Percentiles rank a stretch among this genome's conserved stretches.
Evolutionary conservation across 2,888 invertebrate genomes (phyloP).

Genomic region (Leptothorax acervorum): DNA sequence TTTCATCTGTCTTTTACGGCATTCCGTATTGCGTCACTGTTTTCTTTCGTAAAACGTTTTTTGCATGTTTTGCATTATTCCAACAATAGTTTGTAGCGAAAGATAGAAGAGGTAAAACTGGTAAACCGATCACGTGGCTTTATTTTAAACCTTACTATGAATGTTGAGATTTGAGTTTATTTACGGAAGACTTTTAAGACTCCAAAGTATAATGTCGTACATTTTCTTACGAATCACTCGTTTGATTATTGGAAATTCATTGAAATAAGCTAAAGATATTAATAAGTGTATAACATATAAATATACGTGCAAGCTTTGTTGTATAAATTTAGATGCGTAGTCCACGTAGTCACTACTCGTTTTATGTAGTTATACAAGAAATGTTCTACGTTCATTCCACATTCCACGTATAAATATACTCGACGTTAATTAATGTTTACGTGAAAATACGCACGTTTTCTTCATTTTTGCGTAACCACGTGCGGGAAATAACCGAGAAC

Average conservation of each 20-base stretch:
- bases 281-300: neutral
- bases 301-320: neutral
- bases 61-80: neutral
- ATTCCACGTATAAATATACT: neutral
- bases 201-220: neutral
- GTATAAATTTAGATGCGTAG: neutral
- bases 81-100: neutral
- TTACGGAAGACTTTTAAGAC: neutral
- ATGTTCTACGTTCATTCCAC: neutral
- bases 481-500: neutral
- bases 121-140: neutral
- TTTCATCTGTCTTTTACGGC: neutral
- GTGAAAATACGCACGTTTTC: neutral
- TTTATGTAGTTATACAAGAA: neutral
- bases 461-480: neutral
- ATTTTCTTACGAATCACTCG: neutral
- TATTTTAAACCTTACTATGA: neutral
- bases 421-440: slow-evolving; percentile 21
- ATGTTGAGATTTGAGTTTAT: neutral
- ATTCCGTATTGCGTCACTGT: neutral
- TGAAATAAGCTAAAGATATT: neutral
- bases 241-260: neutral
- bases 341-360: neutral
- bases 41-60: slow-evolving; percentile 2
- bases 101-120: neutral